Conservation (phyloP, 1,140 invertebrate species). For the Melanaphis sacchari region DNA sequence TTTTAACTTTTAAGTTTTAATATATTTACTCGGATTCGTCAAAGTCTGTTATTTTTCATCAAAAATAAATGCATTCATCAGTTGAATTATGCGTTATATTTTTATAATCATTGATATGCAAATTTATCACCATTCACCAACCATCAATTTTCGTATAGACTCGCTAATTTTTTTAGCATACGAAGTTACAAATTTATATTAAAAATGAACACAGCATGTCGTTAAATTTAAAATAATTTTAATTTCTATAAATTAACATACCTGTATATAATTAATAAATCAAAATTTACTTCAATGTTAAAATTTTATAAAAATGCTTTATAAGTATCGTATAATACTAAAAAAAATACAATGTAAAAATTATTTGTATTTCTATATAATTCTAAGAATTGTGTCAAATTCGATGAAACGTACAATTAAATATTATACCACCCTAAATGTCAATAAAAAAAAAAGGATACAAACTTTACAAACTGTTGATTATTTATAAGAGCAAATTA, state of each 20-base stretch:
- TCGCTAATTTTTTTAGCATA: not conserved
- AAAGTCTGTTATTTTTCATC: not conserved
- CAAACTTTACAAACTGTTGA: not conserved
- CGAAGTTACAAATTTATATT: not conserved
- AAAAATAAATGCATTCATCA: not conserved
- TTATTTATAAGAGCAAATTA: not conserved
- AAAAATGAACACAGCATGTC: not conserved
- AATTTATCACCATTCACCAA: not conserved
- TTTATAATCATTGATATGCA: not conserved
- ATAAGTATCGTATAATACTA: not conserved
- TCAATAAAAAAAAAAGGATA: not conserved
- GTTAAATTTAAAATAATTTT: not conserved
- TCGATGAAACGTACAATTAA: not conserved
- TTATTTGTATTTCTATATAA: not conserved
- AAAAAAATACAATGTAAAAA: not conserved
- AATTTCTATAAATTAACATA: not conserved
- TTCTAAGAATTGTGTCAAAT: not conserved
- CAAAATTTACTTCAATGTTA: not conserved
- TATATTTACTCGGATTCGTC: not conserved
- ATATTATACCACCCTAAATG: not conserved
- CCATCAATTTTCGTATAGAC: not conserved
- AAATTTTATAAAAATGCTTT: not conserved
- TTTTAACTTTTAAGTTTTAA: not conserved
- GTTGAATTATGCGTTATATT: not conserved
- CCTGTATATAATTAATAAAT: not conserved